Evolutionary conservation across 2,888 invertebrate genomes (phyloP).

Genomic region (Homarus gammarus): DNA sequence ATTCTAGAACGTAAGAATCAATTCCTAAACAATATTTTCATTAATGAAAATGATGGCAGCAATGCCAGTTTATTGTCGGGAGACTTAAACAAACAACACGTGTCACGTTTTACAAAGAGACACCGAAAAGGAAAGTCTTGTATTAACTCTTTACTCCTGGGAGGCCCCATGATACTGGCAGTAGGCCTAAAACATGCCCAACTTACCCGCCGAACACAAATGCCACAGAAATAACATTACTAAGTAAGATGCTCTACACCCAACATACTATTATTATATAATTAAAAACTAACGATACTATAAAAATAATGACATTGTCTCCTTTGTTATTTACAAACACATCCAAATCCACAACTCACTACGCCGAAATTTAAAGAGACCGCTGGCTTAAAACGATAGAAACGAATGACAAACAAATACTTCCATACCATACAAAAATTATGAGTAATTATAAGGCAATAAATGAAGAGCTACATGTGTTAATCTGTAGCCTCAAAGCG

Average conservation of each 20-base stretch:
- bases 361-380: constrained; percentile 7
- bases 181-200: constrained; percentile 21
- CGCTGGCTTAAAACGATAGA: constrained; percentile 9
- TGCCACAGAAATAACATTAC: background rate
- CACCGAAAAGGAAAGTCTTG: background rate
- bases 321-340: background rate
- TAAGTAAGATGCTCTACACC: too few species aligned
- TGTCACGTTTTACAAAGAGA: background rate
- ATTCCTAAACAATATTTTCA: too few species aligned
- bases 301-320: background rate
- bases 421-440: too few species aligned
- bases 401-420: background rate
- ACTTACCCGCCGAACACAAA: background rate
- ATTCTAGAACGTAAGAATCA: too few species aligned
- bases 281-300: too few species aligned
- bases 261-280: too few species aligned
- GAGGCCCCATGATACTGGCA: constrained; percentile 20
- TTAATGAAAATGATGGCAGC: background rate
- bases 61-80: too few species aligned
- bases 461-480: too few species aligned
- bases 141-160: constrained; percentile 37
- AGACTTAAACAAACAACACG: background rate
- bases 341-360: background rate
- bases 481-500: background rate
- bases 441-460: too few species aligned